A percentile compares a stretch with the other conserved stretches of the same genome.
Evolutionary conservation across 2,113 vertebrate species (phyloP).

Genomic region (Labeo rohita): DNA sequence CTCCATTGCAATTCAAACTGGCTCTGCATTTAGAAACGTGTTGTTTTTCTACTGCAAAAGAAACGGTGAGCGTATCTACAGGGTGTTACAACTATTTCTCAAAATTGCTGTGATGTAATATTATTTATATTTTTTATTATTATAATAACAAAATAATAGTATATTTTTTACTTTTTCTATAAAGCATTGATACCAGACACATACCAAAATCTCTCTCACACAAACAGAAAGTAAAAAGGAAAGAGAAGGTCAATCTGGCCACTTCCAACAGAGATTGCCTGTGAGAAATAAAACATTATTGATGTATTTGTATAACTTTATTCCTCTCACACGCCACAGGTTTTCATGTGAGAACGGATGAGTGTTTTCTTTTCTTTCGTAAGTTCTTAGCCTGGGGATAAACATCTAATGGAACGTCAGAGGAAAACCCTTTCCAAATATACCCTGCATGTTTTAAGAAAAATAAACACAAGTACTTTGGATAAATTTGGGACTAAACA

Average conservation of each 20-base stretch:
- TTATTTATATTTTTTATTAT: neutral
- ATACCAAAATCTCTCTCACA: neutral
- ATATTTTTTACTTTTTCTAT: neutral
- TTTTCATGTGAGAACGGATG: constrained; percentile 10
- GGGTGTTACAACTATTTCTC: too few species aligned
- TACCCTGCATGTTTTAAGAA: neutral
- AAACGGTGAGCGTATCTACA: neutral
- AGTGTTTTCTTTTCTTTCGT: neutral
- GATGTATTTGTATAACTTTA: constrained; percentile 16
- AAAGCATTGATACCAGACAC: neutral
- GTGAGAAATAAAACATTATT: constrained; percentile 21
- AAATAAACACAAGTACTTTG: neutral
- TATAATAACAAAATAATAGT: neutral
- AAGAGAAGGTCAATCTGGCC: constrained; percentile 2
- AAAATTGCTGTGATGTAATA: neutral
- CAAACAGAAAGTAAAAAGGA: neutral
- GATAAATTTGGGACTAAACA: constrained; percentile 9
- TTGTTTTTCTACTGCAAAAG: neutral
- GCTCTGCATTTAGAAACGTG: neutral
- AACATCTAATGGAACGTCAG: neutral
- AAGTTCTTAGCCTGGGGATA: constrained; percentile 1
- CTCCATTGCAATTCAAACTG: neutral
- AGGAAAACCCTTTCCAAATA: constrained; percentile 27
- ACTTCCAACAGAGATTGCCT: constrained; percentile 13
- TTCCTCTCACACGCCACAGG: neutral